Base-by-base conservation (phyloP, 2,888 invertebrate genomes). In the Corbicula japonica region DNA sequence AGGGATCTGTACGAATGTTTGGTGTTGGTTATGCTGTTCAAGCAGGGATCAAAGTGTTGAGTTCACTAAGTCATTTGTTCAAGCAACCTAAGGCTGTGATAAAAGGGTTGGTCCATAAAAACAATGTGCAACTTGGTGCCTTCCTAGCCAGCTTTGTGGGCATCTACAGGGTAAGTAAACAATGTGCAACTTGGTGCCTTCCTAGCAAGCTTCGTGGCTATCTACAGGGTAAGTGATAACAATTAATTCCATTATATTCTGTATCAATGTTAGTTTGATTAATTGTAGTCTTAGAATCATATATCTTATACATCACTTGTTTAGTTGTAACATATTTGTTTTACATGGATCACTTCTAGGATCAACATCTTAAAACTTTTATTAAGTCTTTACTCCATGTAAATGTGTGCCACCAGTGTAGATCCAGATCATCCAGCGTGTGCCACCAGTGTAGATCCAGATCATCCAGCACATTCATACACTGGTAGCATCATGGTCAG, bases 141-240 rank as follows among this genome's bases (percentile, higher is more conserved):
- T 96, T 96, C 90, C 94, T 97, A 85, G 96, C 96, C 60, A 95
- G 95, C 83, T 96, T 96, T 91, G 95, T 95, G 5, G 95, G 95
- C 60, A 90, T 96, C 44, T 96, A 95, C 91, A 95, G 95, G 94
- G 96, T 96, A 93, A 92, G 94, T 77, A 26, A 86, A 85, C 56
- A 91, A 88, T 71, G 60, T 89, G 35, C 83, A 85, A 50, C 84
- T 96, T 80, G 96, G 96, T 46, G 92, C 95, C 61, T 96, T 96
- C 90, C 94, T 97, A 85, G 96, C 96, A 60, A 95, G 95, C 83
- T 96, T 96, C 91, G 95, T 95, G 5, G 95, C 95, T 61, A 90
- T 96, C 44, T 96, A 95, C 91, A 95, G 95, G 28, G 66, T 66
- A 41, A 66, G 66, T 69, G 28, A 38, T 73, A 18, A 18, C 15